Evolutionary conservation across 2,888 invertebrate genomes (phyloP).

Genomic region (Pachydiplax longipennis): DNA sequence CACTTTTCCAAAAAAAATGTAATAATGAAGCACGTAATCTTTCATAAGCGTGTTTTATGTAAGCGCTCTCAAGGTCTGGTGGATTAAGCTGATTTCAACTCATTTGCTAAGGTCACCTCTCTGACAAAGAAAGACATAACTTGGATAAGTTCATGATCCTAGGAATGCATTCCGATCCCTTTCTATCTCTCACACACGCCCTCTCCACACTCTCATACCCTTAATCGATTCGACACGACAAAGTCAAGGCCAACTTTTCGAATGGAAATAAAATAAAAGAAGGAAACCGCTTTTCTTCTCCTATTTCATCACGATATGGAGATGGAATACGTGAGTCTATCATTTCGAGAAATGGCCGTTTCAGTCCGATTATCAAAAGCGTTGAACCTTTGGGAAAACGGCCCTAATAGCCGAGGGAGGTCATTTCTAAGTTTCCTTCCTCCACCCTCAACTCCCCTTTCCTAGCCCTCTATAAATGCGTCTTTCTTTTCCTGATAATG

Average conservation of each 20-base stretch:
- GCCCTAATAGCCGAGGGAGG: not conserved
- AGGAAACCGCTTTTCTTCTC: slow-evolving; percentile 14
- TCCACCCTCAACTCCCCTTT: not conserved
- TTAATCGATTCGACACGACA: slow-evolving; percentile 32
- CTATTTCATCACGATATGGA: slow-evolving; percentile 38
- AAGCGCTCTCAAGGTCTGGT: too few relatives aligned
- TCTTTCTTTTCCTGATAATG: not conserved
- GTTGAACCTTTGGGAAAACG: slow-evolving; percentile 13
- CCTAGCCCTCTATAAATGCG: not conserved
- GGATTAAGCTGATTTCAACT: too few relatives aligned
- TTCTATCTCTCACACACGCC: not conserved
- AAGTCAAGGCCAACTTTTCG: slow-evolving; percentile 15
- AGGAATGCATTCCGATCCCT: not conserved
- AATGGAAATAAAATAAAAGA: not conserved
- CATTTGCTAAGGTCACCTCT: too few relatives aligned
- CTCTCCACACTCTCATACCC: not conserved
- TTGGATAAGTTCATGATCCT: not conserved
- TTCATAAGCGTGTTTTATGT: too few relatives aligned
- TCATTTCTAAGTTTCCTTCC: not conserved
- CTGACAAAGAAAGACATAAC: not conserved
- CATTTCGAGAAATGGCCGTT: slow-evolving; percentile 22
- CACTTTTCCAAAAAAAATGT: too few relatives aligned
- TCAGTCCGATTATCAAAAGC: slow-evolving; percentile 40
- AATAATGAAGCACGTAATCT: too few relatives aligned
- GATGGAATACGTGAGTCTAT: slow-evolving; percentile 40